Evolutionary conservation across 2,888 invertebrate genomes (phyloP), one percentile per base, ranked within the genome.

Genomic region (Schrankia costaestrigalis): DNA sequence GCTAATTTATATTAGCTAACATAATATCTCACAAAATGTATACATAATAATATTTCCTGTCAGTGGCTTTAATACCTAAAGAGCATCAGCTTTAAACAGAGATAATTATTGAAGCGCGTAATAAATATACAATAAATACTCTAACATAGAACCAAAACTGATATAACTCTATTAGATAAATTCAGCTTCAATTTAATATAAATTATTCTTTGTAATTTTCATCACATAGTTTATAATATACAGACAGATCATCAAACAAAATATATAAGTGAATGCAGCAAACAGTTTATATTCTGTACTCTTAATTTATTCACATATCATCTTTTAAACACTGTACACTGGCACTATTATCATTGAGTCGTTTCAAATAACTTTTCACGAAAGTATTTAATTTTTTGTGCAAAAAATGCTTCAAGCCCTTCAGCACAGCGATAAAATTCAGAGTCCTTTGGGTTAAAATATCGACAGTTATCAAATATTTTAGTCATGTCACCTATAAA

Each of bases 401-500:
- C 96, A 90, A 99, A 98, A 82, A 94, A 97, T 41, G 95, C 94
- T 88, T 99, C 98, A 46, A 99, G 90, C 33, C 95, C 94, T 77
- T 98, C 97, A 11, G 98, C 98, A 88, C 97, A 97, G 69, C 97
- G 95, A 87, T 95, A 98, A 86, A 98, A 97, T 44, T 96, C 95
- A 10, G 98, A 97, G 78, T 97, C 97, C 71, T 95, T 94, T 40
- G 97, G 96, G 86, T 98, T 98, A 87, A 97, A 98, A 75, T 97
- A 96, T 53, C 98, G 94, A 90, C 99, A 99, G 86, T 99, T 99
- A 88, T 99, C 98, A 84, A 99, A 98, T 72, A 99, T 97, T 86
- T 97, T 97, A 46, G 97, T 97, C 93, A 98, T 96, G 78, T 99
- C 99, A 74, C 96, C 96, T 70, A 98, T 96, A 81, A 98, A 98